Conservation (phyloP, 2,797 vertebrate species). For the Bradypus variegatus region DNA sequence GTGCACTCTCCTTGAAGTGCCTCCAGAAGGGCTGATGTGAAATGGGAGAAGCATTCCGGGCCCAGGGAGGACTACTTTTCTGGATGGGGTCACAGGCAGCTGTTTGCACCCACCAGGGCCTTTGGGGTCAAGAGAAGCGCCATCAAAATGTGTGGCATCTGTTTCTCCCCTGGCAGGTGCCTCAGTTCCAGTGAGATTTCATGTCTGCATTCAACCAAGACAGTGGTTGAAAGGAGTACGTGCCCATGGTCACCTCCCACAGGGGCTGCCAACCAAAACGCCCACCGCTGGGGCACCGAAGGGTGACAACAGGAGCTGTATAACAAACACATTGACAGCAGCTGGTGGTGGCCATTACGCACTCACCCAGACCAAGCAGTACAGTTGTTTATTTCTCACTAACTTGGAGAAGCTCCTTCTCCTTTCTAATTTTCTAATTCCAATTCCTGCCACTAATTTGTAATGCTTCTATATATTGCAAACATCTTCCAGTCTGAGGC, state of each 20-base stretch:
- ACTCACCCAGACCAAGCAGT: too few species aligned
- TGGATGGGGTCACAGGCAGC: too few species aligned
- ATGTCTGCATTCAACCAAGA: too few species aligned
- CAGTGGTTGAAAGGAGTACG: neutral
- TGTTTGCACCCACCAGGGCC: neutral
- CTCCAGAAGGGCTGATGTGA: rapidly evolving
- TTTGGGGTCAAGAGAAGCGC: neutral
- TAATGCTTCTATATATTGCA: neutral
- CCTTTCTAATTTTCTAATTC: neutral
- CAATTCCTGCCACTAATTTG: neutral
- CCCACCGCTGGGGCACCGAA: neutral
- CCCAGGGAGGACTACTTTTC: neutral
- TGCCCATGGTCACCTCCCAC: neutral
- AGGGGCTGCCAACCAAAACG: neutral
- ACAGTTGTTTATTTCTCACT: neutral
- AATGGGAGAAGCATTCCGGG: neutral
- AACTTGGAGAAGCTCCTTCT: neutral
- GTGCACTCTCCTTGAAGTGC: neutral
- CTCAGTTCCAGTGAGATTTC: neutral
- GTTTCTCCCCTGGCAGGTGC: too few species aligned
- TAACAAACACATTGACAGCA: too few species aligned
- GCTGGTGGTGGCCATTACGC: too few species aligned
- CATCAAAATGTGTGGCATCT: rapidly evolving
- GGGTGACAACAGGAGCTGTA: rapidly evolving
- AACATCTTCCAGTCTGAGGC: neutral